Evolutionary conservation across 2,888 invertebrate species (phyloP), one percentile per base, ranked within the genome.

Genomic region (Meiosimyza decipiens): DNA sequence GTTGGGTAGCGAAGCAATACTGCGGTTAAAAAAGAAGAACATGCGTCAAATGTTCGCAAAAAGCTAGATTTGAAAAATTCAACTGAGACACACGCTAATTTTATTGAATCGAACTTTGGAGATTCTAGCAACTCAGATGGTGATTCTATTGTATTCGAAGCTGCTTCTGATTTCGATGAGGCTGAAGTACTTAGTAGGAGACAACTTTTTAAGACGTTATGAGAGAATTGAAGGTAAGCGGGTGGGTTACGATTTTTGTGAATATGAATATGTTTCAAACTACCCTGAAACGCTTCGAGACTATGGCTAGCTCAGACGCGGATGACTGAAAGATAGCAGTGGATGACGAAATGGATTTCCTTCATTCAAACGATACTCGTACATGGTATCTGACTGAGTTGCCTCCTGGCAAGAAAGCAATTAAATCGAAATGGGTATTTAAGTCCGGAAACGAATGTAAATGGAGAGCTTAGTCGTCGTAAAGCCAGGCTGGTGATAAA

Each of bases 401-500:
- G 52, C 67, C 70, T 1, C 2, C 28, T 51, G 60, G 49, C 11
- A 75, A 72, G 47, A 73, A 71, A 18, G 63, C 67, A 13, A 73
- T 75, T n/a, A 59, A 50, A 16, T 72, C 63, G 6, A 72, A 73
- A 52, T 28, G 71, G 71, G 70, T 73, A 18, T 70, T 74, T 40
- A 76, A 75, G 65, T 74, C n/a, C 65, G 1, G 73, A 75, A 66
- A 64, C 62, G 33, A 47, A 71, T 51, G 40, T 65, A 50, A 28
- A 73, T 22, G 72, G 72, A 4, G 47, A 73, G 13, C 64, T 64
- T n/a, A 28, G 72, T 57, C 69, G 73, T 33, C 22, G 62, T 12
- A 76, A 76, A 28, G 75, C 76, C 7, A 75, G 73, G 49, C 65
- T 76, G 49, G 75, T 75, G 0, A 57, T 72, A 0, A 74, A 71